Evolutionary conservation across 2,888 invertebrate species (phyloP).

Genomic region (Antheraea assamensis): DNA sequence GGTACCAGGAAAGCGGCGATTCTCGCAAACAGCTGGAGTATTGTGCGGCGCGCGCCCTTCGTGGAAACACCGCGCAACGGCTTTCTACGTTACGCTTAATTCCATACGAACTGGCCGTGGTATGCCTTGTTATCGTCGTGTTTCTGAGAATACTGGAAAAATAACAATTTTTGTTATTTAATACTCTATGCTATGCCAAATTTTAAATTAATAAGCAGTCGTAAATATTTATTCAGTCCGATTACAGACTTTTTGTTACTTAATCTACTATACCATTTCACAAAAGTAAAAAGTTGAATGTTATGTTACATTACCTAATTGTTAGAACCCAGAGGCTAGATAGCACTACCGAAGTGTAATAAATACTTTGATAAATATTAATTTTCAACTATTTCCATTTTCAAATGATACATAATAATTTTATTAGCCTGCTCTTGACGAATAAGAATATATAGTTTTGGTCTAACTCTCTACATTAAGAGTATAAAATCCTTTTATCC

Average conservation of each 20-base stretch:
- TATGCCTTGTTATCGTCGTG: slow-evolving; percentile 38
- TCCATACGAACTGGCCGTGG: slow-evolving; percentile 34
- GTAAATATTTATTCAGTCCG: not conserved
- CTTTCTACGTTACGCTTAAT: slow-evolving; percentile 41
- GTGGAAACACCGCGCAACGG: slow-evolving; percentile 28
- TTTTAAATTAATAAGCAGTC: not conserved
- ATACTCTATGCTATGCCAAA: not conserved
- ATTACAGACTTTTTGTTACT: not conserved
- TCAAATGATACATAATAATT: not conserved
- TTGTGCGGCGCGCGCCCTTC: slow-evolving; percentile 27
- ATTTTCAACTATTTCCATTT: too few species aligned
- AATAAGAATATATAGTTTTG: not conserved
- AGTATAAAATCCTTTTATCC: not conserved
- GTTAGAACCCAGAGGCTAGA: not conserved
- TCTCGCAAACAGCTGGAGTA: slow-evolving; percentile 33
- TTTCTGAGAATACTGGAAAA: slow-evolving; percentile 19
- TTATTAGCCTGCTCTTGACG: not conserved
- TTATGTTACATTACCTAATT: not conserved
- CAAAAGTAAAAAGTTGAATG: not conserved
- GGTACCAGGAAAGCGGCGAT: slow-evolving; percentile 37
- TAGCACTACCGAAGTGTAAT: not conserved
- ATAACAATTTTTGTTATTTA: not conserved
- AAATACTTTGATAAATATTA: not conserved
- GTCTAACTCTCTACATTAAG: not conserved
- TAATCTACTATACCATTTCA: not conserved